These are phyloP conservation scores for Scaptomyza caliginosa DNA, from an alignment of 2,888 invertebrate species.

Conservation along the genomic window DNA sequence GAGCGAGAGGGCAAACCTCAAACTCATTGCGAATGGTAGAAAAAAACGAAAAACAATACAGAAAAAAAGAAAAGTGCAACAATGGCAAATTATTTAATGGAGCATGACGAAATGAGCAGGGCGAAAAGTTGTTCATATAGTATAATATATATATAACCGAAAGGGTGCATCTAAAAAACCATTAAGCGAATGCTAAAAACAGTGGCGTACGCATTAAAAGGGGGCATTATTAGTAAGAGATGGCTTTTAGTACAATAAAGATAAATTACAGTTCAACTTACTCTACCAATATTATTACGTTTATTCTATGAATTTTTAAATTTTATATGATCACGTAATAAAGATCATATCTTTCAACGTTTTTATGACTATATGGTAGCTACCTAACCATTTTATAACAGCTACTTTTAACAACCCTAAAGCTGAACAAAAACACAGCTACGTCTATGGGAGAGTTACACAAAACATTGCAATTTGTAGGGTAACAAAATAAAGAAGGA, in stretches of 20 bases:
- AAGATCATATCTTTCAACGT: slow-evolving; percentile 21
- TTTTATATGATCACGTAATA: not conserved
- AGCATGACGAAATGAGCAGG: slow-evolving; percentile 65
- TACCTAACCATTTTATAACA: not conserved
- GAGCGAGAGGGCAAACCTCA: slow-evolving; percentile 2
- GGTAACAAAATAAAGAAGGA: slow-evolving; percentile 34
- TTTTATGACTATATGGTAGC: not conserved
- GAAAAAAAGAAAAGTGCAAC: slow-evolving; percentile 54
- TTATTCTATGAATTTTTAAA: not conserved
- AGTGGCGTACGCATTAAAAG: slow-evolving; percentile 17
- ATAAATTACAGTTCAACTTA: too few relatives aligned
- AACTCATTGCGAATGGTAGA: slow-evolving; percentile 23
- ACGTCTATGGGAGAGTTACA: slow-evolving; percentile 40
- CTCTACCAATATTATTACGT: not conserved
- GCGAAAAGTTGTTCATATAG: slow-evolving; percentile 46
- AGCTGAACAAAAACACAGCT: slow-evolving; percentile 11
- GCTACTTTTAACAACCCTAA: not conserved
- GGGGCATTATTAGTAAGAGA: not conserved
- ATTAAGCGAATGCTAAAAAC: not conserved
- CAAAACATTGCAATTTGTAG: slow-evolving; percentile 25
- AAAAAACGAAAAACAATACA: slow-evolving; percentile 1
- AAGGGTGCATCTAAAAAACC: slow-evolving; percentile 53
- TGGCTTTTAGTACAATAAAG: not conserved
- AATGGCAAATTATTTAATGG: slow-evolving; percentile 78
- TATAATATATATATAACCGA: slow-evolving; percentile 12